Conservation (phyloP, 1,140 invertebrate genomes). For the Ceratosolen fusciceps region DNA sequence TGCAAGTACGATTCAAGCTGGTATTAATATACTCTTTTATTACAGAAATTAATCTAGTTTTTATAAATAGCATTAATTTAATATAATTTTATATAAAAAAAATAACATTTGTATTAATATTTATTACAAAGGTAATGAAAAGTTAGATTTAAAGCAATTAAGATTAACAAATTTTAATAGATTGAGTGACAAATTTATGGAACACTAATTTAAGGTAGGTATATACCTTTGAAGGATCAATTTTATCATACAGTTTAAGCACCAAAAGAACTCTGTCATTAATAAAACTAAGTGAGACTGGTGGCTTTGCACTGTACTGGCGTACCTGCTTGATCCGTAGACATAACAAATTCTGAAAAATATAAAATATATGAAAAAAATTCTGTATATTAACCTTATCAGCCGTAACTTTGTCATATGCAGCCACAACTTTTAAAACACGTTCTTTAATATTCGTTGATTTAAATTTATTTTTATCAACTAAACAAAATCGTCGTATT, state of each 20-base stretch:
- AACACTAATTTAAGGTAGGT: constrained; percentile 41
- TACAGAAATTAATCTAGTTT: constrained; percentile 46
- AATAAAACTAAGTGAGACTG: constrained; percentile 86
- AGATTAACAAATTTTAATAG: constrained; percentile 7
- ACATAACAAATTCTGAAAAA: constrained; percentile 76
- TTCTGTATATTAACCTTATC: constrained; percentile 77
- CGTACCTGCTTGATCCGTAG: constrained; percentile 73
- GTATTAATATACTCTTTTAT: constrained; percentile 50
- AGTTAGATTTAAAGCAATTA: neutral
- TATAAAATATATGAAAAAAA: constrained; percentile 65
- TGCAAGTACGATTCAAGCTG: constrained; percentile 64
- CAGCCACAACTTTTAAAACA: constrained; percentile 83
- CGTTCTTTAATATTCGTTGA: constrained; percentile 79
- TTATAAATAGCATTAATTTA: too few species aligned
- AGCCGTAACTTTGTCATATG: constrained; percentile 84
- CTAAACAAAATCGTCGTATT: constrained; percentile 43
- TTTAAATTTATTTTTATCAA: constrained; percentile 50
- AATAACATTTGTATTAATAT: neutral
- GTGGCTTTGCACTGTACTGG: constrained; percentile 80
- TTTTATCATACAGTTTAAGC: constrained; percentile 96
- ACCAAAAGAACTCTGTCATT: constrained; percentile 91
- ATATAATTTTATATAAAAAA: too few species aligned
- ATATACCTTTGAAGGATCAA: constrained; percentile 91
- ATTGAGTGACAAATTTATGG: constrained; percentile 28
- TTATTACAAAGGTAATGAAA: neutral